Percentiles rank a stretch among this genome's conserved stretches.
phyloP scores from a whole-genome alignment of 2,797 vertebrate species.

The Artibeus jamaicensis region DNA sequence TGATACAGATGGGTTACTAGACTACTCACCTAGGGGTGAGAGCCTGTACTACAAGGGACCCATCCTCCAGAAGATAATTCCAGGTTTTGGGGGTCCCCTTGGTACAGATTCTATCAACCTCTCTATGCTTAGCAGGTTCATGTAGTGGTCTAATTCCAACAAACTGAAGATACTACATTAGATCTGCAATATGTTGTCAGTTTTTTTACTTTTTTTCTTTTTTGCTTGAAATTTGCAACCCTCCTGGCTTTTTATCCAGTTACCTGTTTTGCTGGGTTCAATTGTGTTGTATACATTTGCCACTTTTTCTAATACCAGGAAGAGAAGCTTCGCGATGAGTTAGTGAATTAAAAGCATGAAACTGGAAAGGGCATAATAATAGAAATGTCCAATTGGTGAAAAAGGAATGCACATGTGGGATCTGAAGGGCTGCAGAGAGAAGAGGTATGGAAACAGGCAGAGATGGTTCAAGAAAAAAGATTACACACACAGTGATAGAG shows the following conservation, averaged over 20 bases:
- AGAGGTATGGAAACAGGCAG: background rate
- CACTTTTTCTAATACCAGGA: background rate
- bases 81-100: background rate
- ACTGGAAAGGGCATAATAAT: background rate
- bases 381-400: background rate
- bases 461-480: background rate
- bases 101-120: background rate
- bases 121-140: background rate
- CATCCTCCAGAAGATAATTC: background rate
- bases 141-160: background rate
- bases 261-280: background rate
- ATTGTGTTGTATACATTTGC: background rate
- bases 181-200: background rate
- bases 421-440: background rate
- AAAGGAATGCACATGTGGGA: background rate
- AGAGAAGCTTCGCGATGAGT: background rate
- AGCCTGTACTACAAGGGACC: background rate
- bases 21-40: background rate
- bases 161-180: background rate
- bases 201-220: background rate
- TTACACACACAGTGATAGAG: background rate
- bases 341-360: background rate
- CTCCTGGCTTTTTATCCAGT: background rate
- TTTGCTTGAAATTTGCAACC: background rate
- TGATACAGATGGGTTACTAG: background rate